phyloP scores from a whole-genome alignment of 1,140 invertebrate genomes.

The Drosophila saltans region DNA sequence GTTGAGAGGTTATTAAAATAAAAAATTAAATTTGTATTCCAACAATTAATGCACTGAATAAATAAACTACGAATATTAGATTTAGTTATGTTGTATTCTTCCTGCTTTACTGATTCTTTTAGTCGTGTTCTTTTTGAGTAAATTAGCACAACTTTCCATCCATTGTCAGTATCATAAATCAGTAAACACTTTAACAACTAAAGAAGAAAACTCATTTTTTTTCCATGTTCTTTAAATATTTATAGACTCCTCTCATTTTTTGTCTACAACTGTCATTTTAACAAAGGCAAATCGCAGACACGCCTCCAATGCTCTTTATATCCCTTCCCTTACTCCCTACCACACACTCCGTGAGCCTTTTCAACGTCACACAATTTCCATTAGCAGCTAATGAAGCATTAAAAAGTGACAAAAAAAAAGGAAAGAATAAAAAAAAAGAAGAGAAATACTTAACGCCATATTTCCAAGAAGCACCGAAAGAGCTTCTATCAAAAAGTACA shows the following conservation, averaged over 20 bases:
- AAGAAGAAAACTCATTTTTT: slow-evolving; percentile 11
- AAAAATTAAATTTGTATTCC: no score
- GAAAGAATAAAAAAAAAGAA: slow-evolving; percentile 12
- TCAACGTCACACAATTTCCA: slow-evolving; percentile 68
- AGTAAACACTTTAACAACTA: not conserved
- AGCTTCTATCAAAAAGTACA: slow-evolving; percentile 67
- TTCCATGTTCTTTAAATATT: not conserved
- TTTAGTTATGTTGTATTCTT: no score
- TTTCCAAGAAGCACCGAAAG: slow-evolving; percentile 54
- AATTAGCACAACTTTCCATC: not conserved
- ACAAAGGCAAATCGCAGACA: slow-evolving; percentile 35
- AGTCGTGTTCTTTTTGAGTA: no score
- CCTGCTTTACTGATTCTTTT: no score
- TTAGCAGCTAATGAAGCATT: slow-evolving; percentile 79
- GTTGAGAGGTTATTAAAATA: no score
- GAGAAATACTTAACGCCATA: slow-evolving; percentile 69
- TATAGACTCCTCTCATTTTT: slow-evolving; percentile 9
- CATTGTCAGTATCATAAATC: not conserved
- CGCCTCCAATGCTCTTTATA: slow-evolving; percentile 16
- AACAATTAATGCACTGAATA: no score
- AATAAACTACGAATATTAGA: no score
- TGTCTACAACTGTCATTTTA: not conserved
- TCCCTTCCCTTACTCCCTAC: slow-evolving; percentile 2
- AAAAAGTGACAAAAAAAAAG: slow-evolving; percentile 68
- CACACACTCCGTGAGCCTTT: slow-evolving; percentile 10